Conservation (phyloP, 2,113 vertebrate genomes). For the Cephalopterus ornatus region DNA sequence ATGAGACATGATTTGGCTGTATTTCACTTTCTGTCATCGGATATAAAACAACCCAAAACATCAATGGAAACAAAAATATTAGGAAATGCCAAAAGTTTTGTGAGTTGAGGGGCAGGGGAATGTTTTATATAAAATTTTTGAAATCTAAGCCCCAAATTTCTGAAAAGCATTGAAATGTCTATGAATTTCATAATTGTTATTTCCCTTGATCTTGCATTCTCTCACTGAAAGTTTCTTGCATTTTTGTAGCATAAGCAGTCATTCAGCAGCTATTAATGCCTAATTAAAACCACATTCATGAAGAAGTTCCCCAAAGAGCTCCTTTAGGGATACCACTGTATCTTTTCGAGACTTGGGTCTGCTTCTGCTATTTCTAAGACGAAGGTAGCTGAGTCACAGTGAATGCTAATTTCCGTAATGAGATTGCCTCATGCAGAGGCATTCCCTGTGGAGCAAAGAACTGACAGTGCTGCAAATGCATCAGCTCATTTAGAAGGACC, state of each 20-base stretch:
- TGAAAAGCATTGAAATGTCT: background rate
- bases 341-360: conserved; percentile 2
- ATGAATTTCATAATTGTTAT: background rate
- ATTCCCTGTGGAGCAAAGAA: background rate
- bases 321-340: background rate
- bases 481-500: conserved; percentile 2
- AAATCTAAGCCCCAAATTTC: background rate
- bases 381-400: conserved; percentile 54
- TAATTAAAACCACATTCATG: conserved; percentile 20
- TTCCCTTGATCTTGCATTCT: conserved; percentile 6
- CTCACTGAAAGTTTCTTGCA: background rate
- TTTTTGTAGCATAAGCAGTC: background rate
- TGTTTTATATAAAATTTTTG: background rate
- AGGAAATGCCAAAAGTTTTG: background rate
- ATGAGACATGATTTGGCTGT: background rate
- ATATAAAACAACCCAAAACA: background rate
- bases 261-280: background rate
- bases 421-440: background rate
- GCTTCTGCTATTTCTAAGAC: background rate
- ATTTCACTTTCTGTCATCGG: background rate
- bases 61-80: background rate
- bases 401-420: conserved; percentile 33
- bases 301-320: background rate
- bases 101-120: fast-evolving
- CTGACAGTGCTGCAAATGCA: background rate